Conservation (phyloP, 2,888 invertebrate species). For the Halictus ligatus region DNA sequence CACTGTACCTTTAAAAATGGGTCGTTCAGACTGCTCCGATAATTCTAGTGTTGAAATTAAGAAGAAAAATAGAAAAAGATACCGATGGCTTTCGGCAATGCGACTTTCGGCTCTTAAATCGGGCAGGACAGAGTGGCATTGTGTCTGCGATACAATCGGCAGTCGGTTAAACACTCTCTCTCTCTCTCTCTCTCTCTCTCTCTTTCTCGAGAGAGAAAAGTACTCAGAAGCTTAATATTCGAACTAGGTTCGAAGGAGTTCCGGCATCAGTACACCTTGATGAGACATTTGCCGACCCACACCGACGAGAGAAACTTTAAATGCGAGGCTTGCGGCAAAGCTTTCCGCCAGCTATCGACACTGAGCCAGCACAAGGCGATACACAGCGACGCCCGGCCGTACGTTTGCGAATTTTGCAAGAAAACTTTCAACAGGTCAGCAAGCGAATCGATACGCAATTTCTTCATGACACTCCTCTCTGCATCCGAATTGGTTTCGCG, state of each 20-base stretch:
- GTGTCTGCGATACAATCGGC: background rate
- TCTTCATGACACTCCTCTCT: background rate
- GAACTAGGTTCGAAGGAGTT: conserved; percentile 89
- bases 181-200: background rate
- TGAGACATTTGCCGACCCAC: conserved; percentile 91
- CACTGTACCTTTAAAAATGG: too few species aligned
- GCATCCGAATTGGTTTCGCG: background rate
- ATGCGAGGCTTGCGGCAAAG: conserved; percentile 90
- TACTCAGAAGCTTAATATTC: conserved; percentile 17
- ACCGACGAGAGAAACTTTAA: conserved; percentile 92
- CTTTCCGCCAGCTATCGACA: conserved; percentile 90
- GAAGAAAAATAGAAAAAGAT: background rate
- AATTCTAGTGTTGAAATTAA: background rate
- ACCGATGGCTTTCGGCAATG: background rate
- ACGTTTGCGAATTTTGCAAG: conserved; percentile 90
- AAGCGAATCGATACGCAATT: conserved; percentile 1
- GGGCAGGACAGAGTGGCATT: background rate
- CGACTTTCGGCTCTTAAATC: background rate
- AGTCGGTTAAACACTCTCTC: background rate
- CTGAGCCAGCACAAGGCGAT: conserved; percentile 92
- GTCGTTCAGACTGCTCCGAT: background rate
- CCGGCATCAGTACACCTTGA: conserved; percentile 91
- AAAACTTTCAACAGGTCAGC: conserved; percentile 89
- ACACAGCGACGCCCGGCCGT: conserved; percentile 91
- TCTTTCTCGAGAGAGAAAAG: background rate